Evolutionary conservation across 2,113 vertebrate species (phyloP), one percentile per base, ranked within the genome.

Genomic region (Mormoops blainvillei): DNA sequence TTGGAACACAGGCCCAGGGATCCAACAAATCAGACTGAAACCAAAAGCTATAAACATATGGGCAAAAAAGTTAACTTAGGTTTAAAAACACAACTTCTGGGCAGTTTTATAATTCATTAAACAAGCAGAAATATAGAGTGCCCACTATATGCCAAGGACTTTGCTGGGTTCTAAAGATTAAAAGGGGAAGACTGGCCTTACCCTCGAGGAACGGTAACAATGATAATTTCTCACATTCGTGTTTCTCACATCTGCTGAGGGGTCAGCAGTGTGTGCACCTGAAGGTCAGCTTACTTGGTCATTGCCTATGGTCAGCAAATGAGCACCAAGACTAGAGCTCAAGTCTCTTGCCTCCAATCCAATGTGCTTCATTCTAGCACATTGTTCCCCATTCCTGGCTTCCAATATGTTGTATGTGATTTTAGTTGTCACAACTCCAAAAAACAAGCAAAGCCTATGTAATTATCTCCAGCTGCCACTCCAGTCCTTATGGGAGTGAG

Each of bases 41-140:
- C 68, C 26, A 24, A 76, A 77, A 86, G 19, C 58, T 88, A 1
- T 54, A 83, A 74, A 26, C 3, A 61, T 58, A 80, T 48, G 33
- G 41, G 50, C 67, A 83, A 70, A 78, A 92, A 93, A 90, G 7
- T 80, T 68, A 38, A 38, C n/a, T 87, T 20, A 61, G 87, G 36
- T 89, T 94, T 96, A 36, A 93, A 95, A 91, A 81, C 74, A 58
- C 16, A 13, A 93, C 18, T 87, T 87, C 73, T 77, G 43, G 38
- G 24, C 83, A 87, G 41, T 85, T 82, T 82, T 77, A 52, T 87
- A 90, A 91, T 95, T 86, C 76, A 96, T 73, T 91, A 43, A 58
- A 73, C 70, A 78, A 76, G 54, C 52, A 87, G 80, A 93, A 94
- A 45, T 80, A 54, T 2, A 63, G 41, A 95, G 31, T 84, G 54